Percentiles rank a stretch among this genome's conserved stretches.
Evolutionary conservation across 1,140 invertebrate species (phyloP).

Genomic region (Dermatophagoides farinae): DNA sequence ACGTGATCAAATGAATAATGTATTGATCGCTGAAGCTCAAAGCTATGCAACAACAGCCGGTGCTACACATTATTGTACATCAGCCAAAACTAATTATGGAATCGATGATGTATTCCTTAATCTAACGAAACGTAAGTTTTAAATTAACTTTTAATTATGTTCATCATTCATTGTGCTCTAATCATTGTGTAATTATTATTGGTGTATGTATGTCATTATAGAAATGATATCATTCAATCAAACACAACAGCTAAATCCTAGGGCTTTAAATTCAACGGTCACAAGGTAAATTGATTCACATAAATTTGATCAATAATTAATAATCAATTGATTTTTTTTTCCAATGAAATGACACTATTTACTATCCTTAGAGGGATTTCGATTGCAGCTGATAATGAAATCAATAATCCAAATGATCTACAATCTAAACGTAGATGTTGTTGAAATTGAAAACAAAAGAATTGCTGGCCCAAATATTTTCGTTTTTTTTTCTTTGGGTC

Average conservation of each 20-base stretch:
- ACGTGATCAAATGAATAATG: conserved; percentile 8
- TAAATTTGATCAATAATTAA: neutral
- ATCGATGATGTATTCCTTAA: conserved; percentile 83
- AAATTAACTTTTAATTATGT: neutral
- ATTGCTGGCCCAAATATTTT: too few relatives aligned
- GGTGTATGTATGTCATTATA: too few relatives aligned
- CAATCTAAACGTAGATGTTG: neutral
- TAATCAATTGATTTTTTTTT: neutral
- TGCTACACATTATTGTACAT: conserved; percentile 81
- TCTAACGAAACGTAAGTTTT: conserved; percentile 38
- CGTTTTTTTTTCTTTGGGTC: too few relatives aligned
- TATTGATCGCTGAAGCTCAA: conserved; percentile 8
- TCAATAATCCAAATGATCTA: neutral
- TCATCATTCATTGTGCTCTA: conserved; percentile 14
- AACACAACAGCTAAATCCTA: conserved; percentile 1
- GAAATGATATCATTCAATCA: conserved; percentile 5
- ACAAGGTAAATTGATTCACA: neutral
- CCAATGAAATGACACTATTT: neutral
- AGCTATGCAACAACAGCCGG: conserved; percentile 3
- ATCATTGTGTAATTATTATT: neutral
- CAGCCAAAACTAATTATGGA: conserved; percentile 77
- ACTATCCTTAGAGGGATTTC: neutral
- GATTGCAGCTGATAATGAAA: neutral
- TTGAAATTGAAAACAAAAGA: neutral
- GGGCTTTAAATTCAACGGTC: neutral